Evolutionary conservation across 2,888 invertebrate species (phyloP), one percentile per base, ranked within the genome.

Genomic region (Prosopocoilus inquinatus): DNA sequence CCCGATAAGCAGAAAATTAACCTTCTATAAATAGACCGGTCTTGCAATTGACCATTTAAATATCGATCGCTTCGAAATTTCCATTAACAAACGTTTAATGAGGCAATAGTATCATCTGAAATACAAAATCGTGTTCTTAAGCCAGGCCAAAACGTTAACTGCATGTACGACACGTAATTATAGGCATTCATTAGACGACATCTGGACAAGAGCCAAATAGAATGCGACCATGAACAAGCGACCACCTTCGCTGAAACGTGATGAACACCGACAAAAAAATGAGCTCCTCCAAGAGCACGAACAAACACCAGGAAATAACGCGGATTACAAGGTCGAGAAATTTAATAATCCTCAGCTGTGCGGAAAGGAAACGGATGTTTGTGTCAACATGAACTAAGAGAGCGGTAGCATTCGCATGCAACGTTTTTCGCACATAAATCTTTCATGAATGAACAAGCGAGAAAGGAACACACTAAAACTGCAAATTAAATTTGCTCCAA

Each of bases 351-450:
- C 56, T 38, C 36, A 46, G 46, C 39, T 41, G 41, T 33, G 33
- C 12, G 39, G 41, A 47, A 47, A 33, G 55, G 51, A 55, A 48
- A 20, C 52, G 55, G 53, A 55, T 59, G 58, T 55, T 55, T 55
- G 55, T 53, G 53, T 59, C 58, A 59, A 59, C 58, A 53, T 16
- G 28, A 41, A 41, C 15, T 41, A 41, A 41, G 15, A 41, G 9
- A 41, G 12, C 41, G 41, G 15, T 11, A 41, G 41, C 20, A 28
- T 41, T 41, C 41, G 41, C 41, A 41, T 41, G n/a, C 41, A 41
- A 41, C 13, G 41, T 41, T 11, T 13, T 41, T 15, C 15, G 41
- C 13, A 15, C 41, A 41, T 41, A 41, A 41, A 41, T 41, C 13
- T 41, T 41, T 16, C 13, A 16, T 15, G 12, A 41, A 28, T 28